A percentile compares a stretch with the other conserved stretches of the same genome.
Evolutionary conservation across 2,797 vertebrate species (phyloP).

Genomic region (Sternotherus odoratus): DNA sequence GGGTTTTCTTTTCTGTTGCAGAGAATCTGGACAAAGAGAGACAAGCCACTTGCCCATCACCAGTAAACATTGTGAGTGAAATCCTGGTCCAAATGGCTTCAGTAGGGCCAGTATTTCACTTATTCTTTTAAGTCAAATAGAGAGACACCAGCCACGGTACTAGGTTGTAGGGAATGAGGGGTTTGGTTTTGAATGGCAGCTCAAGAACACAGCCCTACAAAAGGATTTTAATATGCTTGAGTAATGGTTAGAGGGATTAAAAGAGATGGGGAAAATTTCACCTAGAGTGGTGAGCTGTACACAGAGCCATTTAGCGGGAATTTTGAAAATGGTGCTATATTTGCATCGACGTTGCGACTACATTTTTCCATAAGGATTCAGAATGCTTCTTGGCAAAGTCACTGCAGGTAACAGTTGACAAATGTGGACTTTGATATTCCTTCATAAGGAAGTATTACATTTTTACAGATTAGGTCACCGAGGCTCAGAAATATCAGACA

Average conservation of each 20-base stretch:
- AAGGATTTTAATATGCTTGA: neutral
- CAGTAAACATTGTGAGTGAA: neutral
- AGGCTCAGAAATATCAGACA: neutral
- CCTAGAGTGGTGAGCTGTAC: neutral
- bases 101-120: neutral
- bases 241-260: neutral
- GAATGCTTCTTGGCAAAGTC: neutral
- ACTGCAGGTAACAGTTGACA: constrained; percentile 16
- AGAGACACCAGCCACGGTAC: neutral
- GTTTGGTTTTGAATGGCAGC: neutral
- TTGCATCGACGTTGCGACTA: neutral
- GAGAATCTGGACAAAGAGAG: neutral
- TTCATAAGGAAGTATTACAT: neutral
- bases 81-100: neutral
- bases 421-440: neutral
- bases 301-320: neutral
- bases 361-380: neutral
- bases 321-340: constrained; percentile 16
- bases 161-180: neutral
- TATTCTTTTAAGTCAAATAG: neutral
- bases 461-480: neutral
- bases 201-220: neutral
- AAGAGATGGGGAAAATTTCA: neutral
- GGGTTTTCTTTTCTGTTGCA: fast-evolving
- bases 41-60: neutral